phyloP scores from a whole-genome alignment of 2,797 vertebrate species.

The Platalea minor region DNA sequence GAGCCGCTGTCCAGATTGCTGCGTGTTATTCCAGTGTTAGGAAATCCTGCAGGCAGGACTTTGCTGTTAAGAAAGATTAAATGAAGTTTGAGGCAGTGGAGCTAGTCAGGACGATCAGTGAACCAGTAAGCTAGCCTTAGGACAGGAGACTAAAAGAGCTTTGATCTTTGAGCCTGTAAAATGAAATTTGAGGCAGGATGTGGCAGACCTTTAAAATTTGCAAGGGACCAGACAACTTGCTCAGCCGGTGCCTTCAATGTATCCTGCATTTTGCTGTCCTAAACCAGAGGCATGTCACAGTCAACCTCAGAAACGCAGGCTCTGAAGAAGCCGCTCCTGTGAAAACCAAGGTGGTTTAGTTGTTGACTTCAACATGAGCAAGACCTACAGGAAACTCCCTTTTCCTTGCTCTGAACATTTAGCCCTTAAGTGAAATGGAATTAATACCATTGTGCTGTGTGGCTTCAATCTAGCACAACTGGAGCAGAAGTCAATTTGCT shows the following conservation, averaged over 20 bases:
- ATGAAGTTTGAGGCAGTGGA: background rate
- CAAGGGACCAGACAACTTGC: background rate
- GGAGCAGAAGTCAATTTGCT: conserved; percentile 67
- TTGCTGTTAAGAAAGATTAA: background rate
- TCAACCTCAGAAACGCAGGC: background rate
- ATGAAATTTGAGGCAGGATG: background rate
- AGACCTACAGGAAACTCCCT: background rate
- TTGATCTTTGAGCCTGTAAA: background rate
- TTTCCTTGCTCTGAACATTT: conserved; percentile 20
- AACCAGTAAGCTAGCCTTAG: background rate
- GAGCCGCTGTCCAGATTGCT: background rate
- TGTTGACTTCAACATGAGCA: background rate
- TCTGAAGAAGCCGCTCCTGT: background rate
- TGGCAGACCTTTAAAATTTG: background rate
- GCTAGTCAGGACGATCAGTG: background rate
- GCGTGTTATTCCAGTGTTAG: background rate
- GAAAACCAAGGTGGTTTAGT: background rate
- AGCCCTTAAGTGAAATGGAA: conserved; percentile 45
- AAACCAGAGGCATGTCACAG: background rate
- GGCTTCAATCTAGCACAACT: conserved; percentile 56
- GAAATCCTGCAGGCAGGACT: background rate
- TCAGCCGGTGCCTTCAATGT: background rate
- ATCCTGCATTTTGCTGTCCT: background rate
- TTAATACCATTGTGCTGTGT: conserved; percentile 44
- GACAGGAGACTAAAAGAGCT: background rate